Percentiles rank a stretch among this genome's conserved stretches.
These are phyloP conservation scores for Phalangium opilio DNA, from an alignment of 2,888 invertebrate species.

Conservation along the genomic window DNA sequence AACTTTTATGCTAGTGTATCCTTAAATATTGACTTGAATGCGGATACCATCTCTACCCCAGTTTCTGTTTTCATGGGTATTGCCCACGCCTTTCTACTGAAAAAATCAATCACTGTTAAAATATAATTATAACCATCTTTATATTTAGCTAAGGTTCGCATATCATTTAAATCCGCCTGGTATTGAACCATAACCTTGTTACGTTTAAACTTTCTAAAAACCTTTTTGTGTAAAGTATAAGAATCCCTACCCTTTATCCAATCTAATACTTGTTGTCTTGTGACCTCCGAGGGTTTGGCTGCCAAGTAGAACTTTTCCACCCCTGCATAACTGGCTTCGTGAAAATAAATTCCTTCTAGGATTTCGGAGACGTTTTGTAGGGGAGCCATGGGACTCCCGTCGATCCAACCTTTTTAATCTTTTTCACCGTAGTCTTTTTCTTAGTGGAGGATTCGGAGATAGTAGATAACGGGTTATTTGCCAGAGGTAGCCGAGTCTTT, in stretches of 20 bases:
- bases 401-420: no score
- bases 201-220: conserved; percentile 7
- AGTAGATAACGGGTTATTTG: no score
- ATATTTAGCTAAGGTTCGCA: conserved; percentile 6
- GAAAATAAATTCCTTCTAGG: no score
- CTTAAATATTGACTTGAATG: conserved; percentile 13
- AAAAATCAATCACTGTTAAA: conserved; percentile 22
- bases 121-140: conserved; percentile 22
- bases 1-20: conserved; percentile 14
- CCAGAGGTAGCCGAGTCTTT: no score
- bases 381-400: no score
- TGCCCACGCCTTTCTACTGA: conserved; percentile 22
- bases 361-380: no score
- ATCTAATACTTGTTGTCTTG: no score
- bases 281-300: no score
- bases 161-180: conserved; percentile 21
- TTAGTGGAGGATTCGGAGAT: no score
- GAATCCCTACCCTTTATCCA: conserved; percentile 9
- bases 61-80: conserved; percentile 21
- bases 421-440: no score
- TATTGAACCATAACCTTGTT: conserved; percentile 18
- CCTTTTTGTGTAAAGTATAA: conserved; percentile 13
- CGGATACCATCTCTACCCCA: conserved; percentile 8
- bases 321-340: no score
- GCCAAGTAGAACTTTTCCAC: no score